These are phyloP conservation scores for Pantala flavescens DNA, from an alignment of 1,140 invertebrate genomes.

Conservation along the genomic window DNA sequence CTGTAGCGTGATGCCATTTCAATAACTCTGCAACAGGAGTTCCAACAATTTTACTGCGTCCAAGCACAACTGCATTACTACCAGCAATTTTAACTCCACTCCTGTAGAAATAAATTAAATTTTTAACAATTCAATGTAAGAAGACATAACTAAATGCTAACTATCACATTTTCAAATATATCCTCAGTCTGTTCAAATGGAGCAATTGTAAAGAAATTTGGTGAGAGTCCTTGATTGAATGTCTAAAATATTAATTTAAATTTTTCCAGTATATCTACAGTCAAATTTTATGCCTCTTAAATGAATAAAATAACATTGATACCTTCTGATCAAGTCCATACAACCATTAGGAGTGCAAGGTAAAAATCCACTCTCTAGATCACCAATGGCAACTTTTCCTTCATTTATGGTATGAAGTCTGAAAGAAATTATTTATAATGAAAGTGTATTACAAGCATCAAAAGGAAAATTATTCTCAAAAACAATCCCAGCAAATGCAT, in stretches of 20 bases:
- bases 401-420: constrained; percentile 85
- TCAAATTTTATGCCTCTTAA: too few species aligned
- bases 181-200: too few species aligned
- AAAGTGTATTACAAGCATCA: not conserved
- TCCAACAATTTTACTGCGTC: constrained; percentile 95
- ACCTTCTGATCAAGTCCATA: constrained; percentile 79
- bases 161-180: too few species aligned
- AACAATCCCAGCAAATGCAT: constrained; percentile 22
- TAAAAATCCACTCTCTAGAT: constrained; percentile 67
- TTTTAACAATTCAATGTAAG: not conserved
- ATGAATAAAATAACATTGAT: too few species aligned
- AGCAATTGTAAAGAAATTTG: too few species aligned
- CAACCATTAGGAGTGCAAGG: constrained; percentile 91
- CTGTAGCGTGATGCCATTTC: constrained; percentile 94
- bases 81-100: constrained; percentile 71
- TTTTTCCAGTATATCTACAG: too few species aligned
- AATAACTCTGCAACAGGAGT: constrained; percentile 88
- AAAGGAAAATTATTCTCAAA: constrained; percentile 15
- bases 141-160: too few species aligned
- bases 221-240: too few species aligned
- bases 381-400: constrained; percentile 73
- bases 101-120: constrained; percentile 29
- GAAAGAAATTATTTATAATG: constrained; percentile 23
- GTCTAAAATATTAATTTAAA: too few species aligned
- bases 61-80: constrained; percentile 83